phyloP scores from a whole-genome alignment of 1,140 invertebrate genomes.

The Solenopsis fugax region DNA sequence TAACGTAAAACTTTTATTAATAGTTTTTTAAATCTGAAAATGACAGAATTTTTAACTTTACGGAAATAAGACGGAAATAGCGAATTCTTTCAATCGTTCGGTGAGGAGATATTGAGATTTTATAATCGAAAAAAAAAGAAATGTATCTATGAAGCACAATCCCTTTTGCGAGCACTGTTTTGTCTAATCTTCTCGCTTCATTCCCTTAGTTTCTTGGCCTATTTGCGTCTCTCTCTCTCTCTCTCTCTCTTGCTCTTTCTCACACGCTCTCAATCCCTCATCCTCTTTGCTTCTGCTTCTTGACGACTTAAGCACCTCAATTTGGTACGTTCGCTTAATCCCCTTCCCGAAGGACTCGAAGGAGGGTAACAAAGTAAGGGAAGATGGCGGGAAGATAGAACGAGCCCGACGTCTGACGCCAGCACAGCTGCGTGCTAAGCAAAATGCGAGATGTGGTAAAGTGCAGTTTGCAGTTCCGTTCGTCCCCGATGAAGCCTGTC shows the following conservation, averaged over 20 bases:
- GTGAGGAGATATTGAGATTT: conserved; percentile 62
- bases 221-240: neutral
- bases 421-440: conserved; percentile 77
- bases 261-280: conserved; percentile 11
- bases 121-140: conserved; percentile 56
- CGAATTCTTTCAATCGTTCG: conserved; percentile 36
- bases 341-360: conserved; percentile 64
- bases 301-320: conserved; percentile 81
- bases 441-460: conserved; percentile 77
- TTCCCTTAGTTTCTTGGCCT: conserved; percentile 25
- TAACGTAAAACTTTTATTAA: neutral
- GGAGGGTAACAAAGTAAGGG: conserved; percentile 63
- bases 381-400: conserved; percentile 71
- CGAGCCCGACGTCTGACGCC: conserved; percentile 67
- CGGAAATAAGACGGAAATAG: neutral
- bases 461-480: conserved; percentile 80
- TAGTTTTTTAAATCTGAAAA: conserved; percentile 9
- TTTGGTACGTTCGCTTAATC: conserved; percentile 82
- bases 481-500: conserved; percentile 76
- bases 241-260: conserved; percentile 10
- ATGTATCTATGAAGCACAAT: conserved; percentile 66
- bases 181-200: conserved; percentile 69
- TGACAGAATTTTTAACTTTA: conserved; percentile 8
- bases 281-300: conserved; percentile 56
- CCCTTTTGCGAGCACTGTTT: conserved; percentile 69